phyloP scores from a whole-genome alignment of 2,113 vertebrate genomes.

The Morone chrysops region DNA sequence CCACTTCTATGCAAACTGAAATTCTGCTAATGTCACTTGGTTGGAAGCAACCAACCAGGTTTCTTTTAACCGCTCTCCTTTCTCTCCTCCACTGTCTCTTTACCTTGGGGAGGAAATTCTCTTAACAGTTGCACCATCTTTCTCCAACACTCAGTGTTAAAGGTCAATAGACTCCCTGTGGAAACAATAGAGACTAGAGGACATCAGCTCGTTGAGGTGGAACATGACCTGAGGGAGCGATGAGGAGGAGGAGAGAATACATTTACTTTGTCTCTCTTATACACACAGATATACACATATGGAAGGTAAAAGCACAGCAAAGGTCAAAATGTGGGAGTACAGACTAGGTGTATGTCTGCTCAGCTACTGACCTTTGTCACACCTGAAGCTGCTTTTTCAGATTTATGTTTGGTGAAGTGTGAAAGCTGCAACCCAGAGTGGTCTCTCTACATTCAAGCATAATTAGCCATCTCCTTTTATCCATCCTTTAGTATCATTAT shows the following conservation, averaged over 20 bases:
- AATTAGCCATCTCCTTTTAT: neutral
- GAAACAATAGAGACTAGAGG: conserved; percentile 1
- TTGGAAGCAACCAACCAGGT: neutral
- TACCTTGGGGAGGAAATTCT: neutral
- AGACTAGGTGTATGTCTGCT: neutral
- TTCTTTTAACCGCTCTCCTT: neutral
- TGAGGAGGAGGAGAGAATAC: neutral
- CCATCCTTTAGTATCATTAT: neutral
- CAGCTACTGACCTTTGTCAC: neutral
- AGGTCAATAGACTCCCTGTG: conserved; percentile 28
- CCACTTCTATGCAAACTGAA: neutral
- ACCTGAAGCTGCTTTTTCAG: neutral
- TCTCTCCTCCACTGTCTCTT: neutral
- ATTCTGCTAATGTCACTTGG: neutral
- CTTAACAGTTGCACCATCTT: neutral
- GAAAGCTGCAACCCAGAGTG: neutral
- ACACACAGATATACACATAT: neutral
- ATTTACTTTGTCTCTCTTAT: neutral
- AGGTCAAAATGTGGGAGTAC: neutral
- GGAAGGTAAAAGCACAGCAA: neutral
- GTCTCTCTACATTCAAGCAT: neutral
- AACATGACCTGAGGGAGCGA: conserved; percentile 25
- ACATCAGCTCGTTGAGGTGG: conserved; percentile 4
- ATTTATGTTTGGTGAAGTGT: neutral
- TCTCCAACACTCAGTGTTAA: neutral